These are phyloP conservation scores for Maccullochella peelii DNA, from an alignment of 2,113 vertebrate species.

Conservation along the genomic window DNA sequence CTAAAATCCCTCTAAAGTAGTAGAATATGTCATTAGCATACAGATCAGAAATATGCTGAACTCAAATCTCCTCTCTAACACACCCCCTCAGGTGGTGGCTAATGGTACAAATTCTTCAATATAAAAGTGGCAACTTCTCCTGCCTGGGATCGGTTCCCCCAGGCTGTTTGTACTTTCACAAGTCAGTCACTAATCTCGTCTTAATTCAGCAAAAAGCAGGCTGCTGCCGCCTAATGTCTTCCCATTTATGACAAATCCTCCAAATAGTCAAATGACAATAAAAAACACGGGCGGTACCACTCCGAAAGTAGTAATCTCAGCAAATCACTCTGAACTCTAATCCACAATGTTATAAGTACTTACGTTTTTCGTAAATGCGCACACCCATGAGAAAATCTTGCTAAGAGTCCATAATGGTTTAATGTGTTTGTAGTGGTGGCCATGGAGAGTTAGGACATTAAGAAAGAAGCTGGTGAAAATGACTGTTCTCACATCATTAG, in stretches of 20 bases:
- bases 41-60: slow-evolving; percentile 30
- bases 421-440: slow-evolving; percentile 68
- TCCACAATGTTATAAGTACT: slow-evolving; percentile 25
- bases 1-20: slow-evolving; percentile 56
- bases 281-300: not conserved
- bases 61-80: slow-evolving; percentile 42
- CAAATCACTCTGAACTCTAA: slow-evolving; percentile 32
- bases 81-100: slow-evolving; percentile 45
- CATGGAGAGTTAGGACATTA: slow-evolving; percentile 64
- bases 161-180: slow-evolving; percentile 27
- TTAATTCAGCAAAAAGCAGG: slow-evolving; percentile 32
- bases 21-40: slow-evolving; percentile 57
- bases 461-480: slow-evolving; percentile 50
- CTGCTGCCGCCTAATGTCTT: slow-evolving; percentile 29
- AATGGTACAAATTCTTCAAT: slow-evolving; percentile 48
- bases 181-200: slow-evolving; percentile 41
- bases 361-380: slow-evolving; percentile 31
- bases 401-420: slow-evolving; percentile 59
- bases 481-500: slow-evolving; percentile 65
- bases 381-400: slow-evolving; percentile 48
- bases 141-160: slow-evolving; percentile 24
- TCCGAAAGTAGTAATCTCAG: slow-evolving; percentile 10
- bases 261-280: slow-evolving; percentile 30
- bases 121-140: slow-evolving; percentile 39
- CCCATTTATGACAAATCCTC: slow-evolving; percentile 51